Evolutionary conservation across 2,797 vertebrate species (phyloP).

Genomic region (Hippopotamyrus pictus): DNA sequence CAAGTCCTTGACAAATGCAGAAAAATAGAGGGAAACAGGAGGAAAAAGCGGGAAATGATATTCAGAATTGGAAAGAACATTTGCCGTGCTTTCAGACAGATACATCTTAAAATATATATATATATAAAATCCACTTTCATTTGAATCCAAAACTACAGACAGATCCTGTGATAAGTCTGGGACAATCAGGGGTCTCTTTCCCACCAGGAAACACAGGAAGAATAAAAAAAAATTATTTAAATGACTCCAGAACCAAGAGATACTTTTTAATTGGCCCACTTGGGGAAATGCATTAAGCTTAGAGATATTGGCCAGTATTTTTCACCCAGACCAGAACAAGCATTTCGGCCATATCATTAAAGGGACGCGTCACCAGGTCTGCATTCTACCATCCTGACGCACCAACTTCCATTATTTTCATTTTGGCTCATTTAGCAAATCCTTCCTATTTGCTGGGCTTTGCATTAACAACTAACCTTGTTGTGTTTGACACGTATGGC

Average conservation of each 20-base stretch:
- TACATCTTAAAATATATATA: background rate
- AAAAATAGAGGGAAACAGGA: background rate
- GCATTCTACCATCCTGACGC: background rate
- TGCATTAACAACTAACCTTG: background rate
- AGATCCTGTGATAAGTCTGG: background rate
- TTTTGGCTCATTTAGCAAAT: background rate
- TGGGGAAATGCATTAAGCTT: background rate
- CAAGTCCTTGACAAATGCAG: background rate
- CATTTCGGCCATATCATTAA: background rate
- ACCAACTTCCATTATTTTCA: background rate
- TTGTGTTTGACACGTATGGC: background rate
- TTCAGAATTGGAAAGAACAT: background rate
- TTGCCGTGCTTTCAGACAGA: background rate
- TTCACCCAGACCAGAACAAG: background rate
- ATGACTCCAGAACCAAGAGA: background rate
- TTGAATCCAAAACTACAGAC: background rate
- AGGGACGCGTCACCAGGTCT: background rate
- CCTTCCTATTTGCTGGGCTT: background rate
- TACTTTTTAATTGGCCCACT: slow-evolving; percentile 6
- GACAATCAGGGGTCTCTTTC: background rate
- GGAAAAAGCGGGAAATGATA: background rate
- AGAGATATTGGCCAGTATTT: background rate
- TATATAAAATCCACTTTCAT: background rate
- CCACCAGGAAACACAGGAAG: background rate
- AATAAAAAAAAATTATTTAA: background rate